phyloP scores from a whole-genome alignment of 1,140 invertebrate species.

The Procambarus clarkii region DNA sequence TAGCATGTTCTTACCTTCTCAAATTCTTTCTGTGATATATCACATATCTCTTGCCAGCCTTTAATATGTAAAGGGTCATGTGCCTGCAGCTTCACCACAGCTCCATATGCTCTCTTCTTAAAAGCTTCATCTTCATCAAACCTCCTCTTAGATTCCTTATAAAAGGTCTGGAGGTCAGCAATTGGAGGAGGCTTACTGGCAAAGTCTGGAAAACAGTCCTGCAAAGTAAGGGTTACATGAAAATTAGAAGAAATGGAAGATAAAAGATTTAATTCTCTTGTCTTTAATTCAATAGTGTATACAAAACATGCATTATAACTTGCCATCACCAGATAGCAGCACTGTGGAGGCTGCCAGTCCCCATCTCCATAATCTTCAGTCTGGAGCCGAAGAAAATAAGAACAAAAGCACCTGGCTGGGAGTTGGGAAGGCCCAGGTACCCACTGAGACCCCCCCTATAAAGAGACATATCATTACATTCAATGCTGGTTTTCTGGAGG shows the following conservation, averaged over 20 bases:
- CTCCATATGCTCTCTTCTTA: constrained; percentile 95
- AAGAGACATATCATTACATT: too few relatives aligned
- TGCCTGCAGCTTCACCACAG: constrained; percentile 94
- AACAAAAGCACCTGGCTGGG: too few relatives aligned
- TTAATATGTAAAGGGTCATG: constrained; percentile 89
- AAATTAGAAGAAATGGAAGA: not conserved
- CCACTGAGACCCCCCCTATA: too few relatives aligned
- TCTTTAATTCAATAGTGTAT: too few relatives aligned
- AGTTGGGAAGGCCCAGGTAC: too few relatives aligned
- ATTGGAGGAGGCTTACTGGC: constrained; percentile 90
- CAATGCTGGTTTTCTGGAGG: too few relatives aligned
- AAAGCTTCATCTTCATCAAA: constrained; percentile 97
- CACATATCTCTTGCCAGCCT: constrained; percentile 97
- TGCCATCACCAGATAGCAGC: too few relatives aligned
- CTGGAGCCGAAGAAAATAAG: too few relatives aligned
- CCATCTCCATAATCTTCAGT: too few relatives aligned
- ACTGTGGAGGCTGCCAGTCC: too few relatives aligned
- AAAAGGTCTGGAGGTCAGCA: constrained; percentile 91
- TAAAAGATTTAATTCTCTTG: too few relatives aligned
- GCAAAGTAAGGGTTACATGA: constrained; percentile 17
- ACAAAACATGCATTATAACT: too few relatives aligned
- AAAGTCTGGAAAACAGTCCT: constrained; percentile 94
- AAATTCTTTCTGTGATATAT: constrained; percentile 95
- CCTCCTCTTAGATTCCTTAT: constrained; percentile 92
- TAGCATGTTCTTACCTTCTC: constrained; percentile 82